Evolutionary conservation across 2,888 invertebrate species (phyloP).

Genomic region (Cordilura impudica): DNA sequence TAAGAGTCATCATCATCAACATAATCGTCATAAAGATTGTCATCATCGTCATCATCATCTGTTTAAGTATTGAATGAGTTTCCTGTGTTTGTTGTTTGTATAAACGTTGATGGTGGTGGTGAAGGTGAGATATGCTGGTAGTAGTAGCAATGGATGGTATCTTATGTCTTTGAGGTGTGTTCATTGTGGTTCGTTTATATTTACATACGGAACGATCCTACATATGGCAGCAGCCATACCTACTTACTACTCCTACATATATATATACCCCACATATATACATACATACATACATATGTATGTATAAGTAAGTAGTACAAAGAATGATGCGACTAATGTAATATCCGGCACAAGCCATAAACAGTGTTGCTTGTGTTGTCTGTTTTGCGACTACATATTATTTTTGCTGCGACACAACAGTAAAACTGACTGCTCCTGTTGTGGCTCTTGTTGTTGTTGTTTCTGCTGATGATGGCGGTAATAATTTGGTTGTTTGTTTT

Average conservation of each 20-base stretch:
- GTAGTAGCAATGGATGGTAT: constrained; percentile 10
- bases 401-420: constrained; percentile 6
- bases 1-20: background rate
- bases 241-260: background rate
- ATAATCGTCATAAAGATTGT: background rate
- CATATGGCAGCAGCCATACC: background rate
- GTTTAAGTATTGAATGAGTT: background rate
- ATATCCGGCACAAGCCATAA: constrained; percentile 44
- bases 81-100: constrained; percentile 8
- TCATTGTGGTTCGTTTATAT: constrained; percentile 17
- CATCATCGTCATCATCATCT: background rate
- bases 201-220: background rate
- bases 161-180: constrained; percentile 41
- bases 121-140: background rate
- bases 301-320: background rate
- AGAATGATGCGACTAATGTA: constrained; percentile 35
- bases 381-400: background rate
- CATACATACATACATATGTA: background rate
- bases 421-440: constrained; percentile 9
- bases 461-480: constrained; percentile 45
- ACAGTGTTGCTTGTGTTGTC: constrained; percentile 5
- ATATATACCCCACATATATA: background rate
- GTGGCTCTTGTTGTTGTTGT: constrained; percentile 14
- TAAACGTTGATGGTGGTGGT: constrained; percentile 18
- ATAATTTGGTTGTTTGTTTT: constrained; percentile 45